Conservation (phyloP, 2,113 vertebrate species). For the Okapia johnstoni region DNA sequence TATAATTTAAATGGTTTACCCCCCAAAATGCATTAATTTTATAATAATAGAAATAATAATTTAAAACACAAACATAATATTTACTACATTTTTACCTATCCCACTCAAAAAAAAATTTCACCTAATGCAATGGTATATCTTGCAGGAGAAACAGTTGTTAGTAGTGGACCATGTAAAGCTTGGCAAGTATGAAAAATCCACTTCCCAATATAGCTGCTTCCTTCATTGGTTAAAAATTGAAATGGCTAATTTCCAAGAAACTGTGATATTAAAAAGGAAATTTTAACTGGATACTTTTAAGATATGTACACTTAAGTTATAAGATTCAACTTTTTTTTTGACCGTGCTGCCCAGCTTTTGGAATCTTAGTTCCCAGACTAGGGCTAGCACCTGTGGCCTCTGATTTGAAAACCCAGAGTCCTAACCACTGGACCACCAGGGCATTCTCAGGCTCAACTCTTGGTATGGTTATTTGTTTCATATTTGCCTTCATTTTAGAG, state of each 20-base stretch:
- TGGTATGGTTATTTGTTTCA: background rate
- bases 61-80: background rate
- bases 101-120: background rate
- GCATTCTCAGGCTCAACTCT: background rate
- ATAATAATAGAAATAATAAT: background rate
- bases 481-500: background rate
- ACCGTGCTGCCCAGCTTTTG: background rate
- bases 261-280: background rate
- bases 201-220: background rate
- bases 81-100: background rate
- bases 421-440: background rate
- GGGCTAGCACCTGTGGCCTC: background rate
- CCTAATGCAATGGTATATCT: background rate
- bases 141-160: background rate
- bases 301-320: background rate
- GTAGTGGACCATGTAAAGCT: background rate
- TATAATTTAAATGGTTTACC: conserved; percentile 21
- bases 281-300: background rate
- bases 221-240: background rate
- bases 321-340: background rate
- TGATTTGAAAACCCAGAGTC: background rate
- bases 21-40: background rate
- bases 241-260: conserved; percentile 7
- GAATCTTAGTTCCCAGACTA: background rate
- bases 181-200: background rate